Evolutionary conservation across 2,888 invertebrate species (phyloP).

Genomic region (Melanostoma mellinum): DNA sequence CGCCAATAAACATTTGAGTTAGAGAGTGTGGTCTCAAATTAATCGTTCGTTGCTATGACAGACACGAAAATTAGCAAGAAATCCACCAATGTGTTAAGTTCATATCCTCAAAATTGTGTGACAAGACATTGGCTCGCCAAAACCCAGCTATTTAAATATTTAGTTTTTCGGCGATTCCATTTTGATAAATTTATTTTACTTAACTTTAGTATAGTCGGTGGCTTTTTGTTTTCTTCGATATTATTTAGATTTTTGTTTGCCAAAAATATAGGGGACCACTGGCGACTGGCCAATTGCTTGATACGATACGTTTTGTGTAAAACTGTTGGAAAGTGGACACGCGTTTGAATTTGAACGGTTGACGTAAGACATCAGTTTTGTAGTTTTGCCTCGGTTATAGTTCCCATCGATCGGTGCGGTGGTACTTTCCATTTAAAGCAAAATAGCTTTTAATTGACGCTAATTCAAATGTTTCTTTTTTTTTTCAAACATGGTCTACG

Average conservation of each 20-base stretch:
- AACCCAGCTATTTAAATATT: constrained; percentile 29
- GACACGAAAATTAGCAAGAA: constrained; percentile 36
- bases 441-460: too few species aligned
- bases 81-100: constrained; percentile 6
- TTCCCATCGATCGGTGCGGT: too few species aligned
- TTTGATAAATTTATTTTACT: constrained; percentile 31
- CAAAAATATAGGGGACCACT: constrained; percentile 15
- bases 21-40: constrained; percentile 22
- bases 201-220: constrained; percentile 8
- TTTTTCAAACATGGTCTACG: too few species aligned
- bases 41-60: constrained; percentile 31
- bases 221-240: neutral
- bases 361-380: too few species aligned
- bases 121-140: constrained; percentile 21
- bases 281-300: constrained; percentile 33
- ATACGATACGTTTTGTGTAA: constrained; percentile 20
- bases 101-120: constrained; percentile 5
- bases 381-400: too few species aligned
- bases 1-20: neutral
- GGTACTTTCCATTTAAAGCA: too few species aligned
- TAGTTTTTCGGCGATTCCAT: constrained; percentile 21
- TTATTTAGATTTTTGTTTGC: constrained; percentile 18
- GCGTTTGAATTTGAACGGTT: neutral
- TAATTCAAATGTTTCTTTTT: too few species aligned
- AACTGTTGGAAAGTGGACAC: constrained; percentile 39